Base-by-base conservation (phyloP, 2,113 vertebrate genomes). In the Nothocercus nigrocapillus region DNA sequence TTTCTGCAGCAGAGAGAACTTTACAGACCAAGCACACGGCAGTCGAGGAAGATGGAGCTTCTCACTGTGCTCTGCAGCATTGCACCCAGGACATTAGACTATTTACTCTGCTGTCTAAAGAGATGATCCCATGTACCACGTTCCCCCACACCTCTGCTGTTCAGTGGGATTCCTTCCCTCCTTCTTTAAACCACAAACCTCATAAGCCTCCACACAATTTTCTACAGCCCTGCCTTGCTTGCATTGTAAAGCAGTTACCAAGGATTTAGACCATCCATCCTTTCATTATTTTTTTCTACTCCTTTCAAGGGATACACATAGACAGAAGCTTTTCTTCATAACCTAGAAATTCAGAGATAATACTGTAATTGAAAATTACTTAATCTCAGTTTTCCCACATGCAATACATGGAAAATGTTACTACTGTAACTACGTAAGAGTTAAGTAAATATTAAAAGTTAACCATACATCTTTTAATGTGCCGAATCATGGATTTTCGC, bases 331-430 rank as follows among this genome's bases (percentile, higher is more conserved):
- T 79, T 92, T 90, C 54, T 67, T 80, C 73, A 68, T 66, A 88
- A 91, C 67, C 80, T 89, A 94, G 89, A 95, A 95, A 95, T 96
- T 96, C 87, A 90, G 76, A 95, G 94, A 89, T 36, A 72, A 67
- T 49, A 44, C 30, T 62, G 74, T 75, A 94, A 93, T 69, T 91
- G 88, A 88, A 96, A 97, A 92, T 82, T 83, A 91, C 32, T 75
- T 74, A 30, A 67, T 67, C n/a, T 70, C 24, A 38, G 25, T 38
- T 64, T 70, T 74, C 45, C 40, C 42, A 5, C 17, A 69, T 66
- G 30, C 5, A 66, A 34, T 21, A 28, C 3, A 2, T 25, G 21
- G 56, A 90, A 73, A 49, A 49, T 5, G 0, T 22, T 36, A 45
- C 11, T 61, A 67, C 5, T 2, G 2, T 24, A 63, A 22, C 16